Percentiles rank a stretch among this genome's conserved stretches.
Evolutionary conservation across 2,888 invertebrate species (phyloP).

Genomic region (Parnassius apollo): DNA sequence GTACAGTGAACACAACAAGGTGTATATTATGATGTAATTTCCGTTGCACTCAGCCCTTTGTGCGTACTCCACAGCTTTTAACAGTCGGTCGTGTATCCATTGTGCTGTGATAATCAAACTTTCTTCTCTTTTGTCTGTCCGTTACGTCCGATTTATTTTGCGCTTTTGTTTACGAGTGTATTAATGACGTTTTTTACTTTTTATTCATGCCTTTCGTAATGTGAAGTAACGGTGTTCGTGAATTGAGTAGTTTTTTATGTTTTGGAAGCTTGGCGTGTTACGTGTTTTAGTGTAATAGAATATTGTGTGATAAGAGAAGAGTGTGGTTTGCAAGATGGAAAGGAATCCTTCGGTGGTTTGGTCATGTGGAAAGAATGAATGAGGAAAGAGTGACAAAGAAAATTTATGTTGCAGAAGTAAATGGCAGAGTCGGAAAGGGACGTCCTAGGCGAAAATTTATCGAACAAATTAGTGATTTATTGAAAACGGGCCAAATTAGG

Average conservation of each 20-base stretch:
- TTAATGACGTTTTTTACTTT: slow-evolving; percentile 15
- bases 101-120: slow-evolving; percentile 40
- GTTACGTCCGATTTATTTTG: slow-evolving; percentile 31
- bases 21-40: slow-evolving; percentile 51
- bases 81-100: slow-evolving; percentile 37
- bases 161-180: slow-evolving; percentile 29
- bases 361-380: too few relatives aligned
- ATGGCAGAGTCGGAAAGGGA: too few relatives aligned
- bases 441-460: too few relatives aligned
- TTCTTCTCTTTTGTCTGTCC: slow-evolving; percentile 36
- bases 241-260: slow-evolving; percentile 8
- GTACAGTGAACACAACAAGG: slow-evolving; percentile 53
- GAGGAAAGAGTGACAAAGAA: too few relatives aligned
- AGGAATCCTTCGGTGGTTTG: too few relatives aligned
- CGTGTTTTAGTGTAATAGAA: too few relatives aligned
- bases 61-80: slow-evolving; percentile 34
- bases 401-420: too few relatives aligned
- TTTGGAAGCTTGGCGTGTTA: too few relatives aligned
- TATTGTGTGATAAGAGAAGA: too few relatives aligned
- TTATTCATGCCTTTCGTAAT: slow-evolving; percentile 7
- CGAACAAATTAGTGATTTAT: too few relatives aligned
- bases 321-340: too few relatives aligned
- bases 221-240: slow-evolving; percentile 6
- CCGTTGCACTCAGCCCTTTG: slow-evolving; percentile 43
- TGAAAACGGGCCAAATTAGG: too few relatives aligned